phyloP scores from a whole-genome alignment of 53 echinoderm and acorn worm species.

The Apostichopus leukothele region DNA sequence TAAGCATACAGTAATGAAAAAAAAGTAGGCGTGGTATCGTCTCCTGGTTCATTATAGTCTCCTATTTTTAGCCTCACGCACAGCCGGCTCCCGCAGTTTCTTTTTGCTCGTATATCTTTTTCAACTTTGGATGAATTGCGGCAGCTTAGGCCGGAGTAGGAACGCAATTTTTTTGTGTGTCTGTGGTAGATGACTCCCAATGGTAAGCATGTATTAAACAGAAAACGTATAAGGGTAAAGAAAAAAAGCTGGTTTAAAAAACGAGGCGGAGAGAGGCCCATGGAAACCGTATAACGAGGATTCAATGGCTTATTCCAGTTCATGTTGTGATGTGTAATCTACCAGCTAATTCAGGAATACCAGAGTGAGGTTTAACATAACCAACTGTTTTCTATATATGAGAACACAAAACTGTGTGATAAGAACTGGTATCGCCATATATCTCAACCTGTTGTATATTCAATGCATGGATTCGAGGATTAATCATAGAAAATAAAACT shows the following conservation, averaged over 20 bases:
- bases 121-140: conserved; percentile 36
- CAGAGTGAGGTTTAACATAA: too few relatives aligned
- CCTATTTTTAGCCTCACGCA: conserved; percentile 36
- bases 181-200: background rate
- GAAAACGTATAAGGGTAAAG: background rate
- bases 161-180: background rate
- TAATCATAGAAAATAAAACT: too few relatives aligned
- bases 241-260: background rate
- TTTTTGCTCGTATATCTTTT: conserved; percentile 19
- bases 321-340: too few relatives aligned
- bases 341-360: too few relatives aligned
- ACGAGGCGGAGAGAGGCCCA: background rate
- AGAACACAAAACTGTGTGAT: too few relatives aligned
- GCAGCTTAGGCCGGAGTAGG: conserved; percentile 27
- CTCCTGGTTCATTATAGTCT: conserved; percentile 7
- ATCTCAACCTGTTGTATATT: too few relatives aligned
- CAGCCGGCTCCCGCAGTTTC: background rate
- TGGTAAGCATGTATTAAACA: background rate
- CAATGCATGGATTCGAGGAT: too few relatives aligned
- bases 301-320: background rate
- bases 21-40: conserved; percentile 24
- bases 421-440: too few relatives aligned
- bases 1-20: too few relatives aligned
- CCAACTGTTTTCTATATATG: too few relatives aligned
- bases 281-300: conserved; percentile 26